A percentile compares a stretch with the other conserved stretches of the same genome.
These are phyloP conservation scores for Neogobius melanostomus DNA, from an alignment of 2,113 vertebrate species.

Conservation along the genomic window DNA sequence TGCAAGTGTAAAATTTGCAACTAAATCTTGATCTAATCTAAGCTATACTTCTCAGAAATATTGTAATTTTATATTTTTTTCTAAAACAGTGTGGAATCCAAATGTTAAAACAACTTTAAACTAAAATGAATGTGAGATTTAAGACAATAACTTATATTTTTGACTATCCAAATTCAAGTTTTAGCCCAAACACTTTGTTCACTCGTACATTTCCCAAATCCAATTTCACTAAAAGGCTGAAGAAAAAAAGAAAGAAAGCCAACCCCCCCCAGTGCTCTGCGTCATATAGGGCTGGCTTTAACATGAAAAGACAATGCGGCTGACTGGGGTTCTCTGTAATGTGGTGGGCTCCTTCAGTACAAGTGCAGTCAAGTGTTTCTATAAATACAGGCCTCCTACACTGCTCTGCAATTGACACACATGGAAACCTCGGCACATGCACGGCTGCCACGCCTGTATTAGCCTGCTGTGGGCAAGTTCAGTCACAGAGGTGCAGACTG, in stretches of 20 bases:
- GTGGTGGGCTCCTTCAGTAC: slow-evolving; percentile 45
- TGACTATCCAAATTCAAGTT: too few relatives aligned
- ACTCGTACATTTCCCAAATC: not conserved
- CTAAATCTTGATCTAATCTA: too few relatives aligned
- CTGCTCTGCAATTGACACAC: slow-evolving; percentile 65
- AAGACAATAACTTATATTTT: too few relatives aligned
- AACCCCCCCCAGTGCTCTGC: not conserved
- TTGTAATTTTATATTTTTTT: too few relatives aligned
- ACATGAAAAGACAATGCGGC: slow-evolving; percentile 11
- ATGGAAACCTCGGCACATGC: slow-evolving; percentile 25
- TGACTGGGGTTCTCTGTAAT: slow-evolving; percentile 18
- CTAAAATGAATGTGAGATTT: too few relatives aligned
- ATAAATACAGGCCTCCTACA: slow-evolving; percentile 72
- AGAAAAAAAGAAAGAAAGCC: not conserved
- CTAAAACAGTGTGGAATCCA: too few relatives aligned
- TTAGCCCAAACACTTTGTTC: not conserved
- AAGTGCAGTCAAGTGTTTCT: slow-evolving; percentile 73
- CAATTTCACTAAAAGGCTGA: not conserved
- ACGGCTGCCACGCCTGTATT: slow-evolving; percentile 49
- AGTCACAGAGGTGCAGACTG: slow-evolving; percentile 34
- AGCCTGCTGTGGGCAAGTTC: slow-evolving; percentile 36
- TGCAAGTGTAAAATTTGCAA: too few relatives aligned
- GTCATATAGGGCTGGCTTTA: not conserved
- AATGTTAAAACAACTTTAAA: too few relatives aligned
- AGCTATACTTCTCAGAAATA: too few relatives aligned